Conservation (phyloP, 2,797 vertebrate genomes). For the Gephyroberyx darwinii region DNA sequence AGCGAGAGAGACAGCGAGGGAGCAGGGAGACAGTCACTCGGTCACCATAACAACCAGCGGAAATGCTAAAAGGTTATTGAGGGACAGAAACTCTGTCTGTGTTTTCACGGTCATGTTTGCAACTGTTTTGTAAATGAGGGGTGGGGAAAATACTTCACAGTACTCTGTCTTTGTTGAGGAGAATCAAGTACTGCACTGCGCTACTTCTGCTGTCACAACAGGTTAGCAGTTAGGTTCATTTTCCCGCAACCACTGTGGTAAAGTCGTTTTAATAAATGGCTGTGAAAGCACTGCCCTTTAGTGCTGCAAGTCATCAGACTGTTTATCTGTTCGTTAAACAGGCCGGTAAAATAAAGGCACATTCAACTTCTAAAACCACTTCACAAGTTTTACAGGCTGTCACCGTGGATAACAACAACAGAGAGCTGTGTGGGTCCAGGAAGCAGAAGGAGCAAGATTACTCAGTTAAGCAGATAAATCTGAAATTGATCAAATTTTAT, state of each 20-base stretch:
- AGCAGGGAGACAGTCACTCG: conserved; percentile 16
- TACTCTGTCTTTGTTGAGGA: neutral
- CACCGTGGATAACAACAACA: conserved; percentile 19
- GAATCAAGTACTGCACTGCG: neutral
- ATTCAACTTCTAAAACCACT: conserved; percentile 38
- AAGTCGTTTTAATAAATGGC: conserved; percentile 29
- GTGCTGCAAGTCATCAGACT: conserved; percentile 50
- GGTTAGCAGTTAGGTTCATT: conserved; percentile 53
- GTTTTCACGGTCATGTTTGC: conserved; percentile 26
- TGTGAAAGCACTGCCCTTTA: neutral
- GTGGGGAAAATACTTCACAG: conserved; percentile 20
- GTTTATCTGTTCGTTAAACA: conserved; percentile 59
- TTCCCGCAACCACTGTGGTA: conserved; percentile 33
- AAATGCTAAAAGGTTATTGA: conserved; percentile 47
- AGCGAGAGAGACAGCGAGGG: neutral
- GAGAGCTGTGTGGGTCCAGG: too few species aligned
- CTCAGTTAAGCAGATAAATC: conserved; percentile 1
- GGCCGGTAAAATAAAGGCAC: neutral
- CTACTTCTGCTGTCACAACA: conserved; percentile 44
- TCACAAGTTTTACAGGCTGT: conserved; percentile 26
- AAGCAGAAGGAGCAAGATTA: neutral
- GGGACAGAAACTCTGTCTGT: conserved; percentile 26
- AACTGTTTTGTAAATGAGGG: conserved; percentile 19
- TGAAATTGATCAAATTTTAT: conserved; percentile 1
- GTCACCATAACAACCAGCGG: conserved; percentile 31